Conservation (phyloP, 2,888 invertebrate genomes). For the Prosopocoilus inquinatus region DNA sequence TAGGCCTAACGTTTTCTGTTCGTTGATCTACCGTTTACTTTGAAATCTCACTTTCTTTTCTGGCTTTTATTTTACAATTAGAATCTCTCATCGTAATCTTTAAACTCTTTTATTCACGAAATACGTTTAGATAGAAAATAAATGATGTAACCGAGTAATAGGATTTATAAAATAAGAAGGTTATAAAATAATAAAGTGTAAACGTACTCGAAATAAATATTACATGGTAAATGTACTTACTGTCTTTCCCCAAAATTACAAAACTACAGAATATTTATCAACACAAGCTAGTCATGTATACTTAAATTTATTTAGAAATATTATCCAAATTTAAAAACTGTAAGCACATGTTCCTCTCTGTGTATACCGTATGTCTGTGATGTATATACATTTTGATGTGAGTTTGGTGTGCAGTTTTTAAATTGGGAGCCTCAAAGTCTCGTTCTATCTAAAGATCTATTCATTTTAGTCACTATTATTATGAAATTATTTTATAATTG, state of each 20-base stretch:
- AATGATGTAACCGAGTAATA: background rate
- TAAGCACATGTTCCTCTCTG: constrained; percentile 2
- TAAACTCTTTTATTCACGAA: background rate
- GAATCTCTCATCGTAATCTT: no score
- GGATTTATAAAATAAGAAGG: background rate
- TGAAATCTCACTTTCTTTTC: no score
- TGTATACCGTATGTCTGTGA: background rate
- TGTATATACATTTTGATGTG: background rate
- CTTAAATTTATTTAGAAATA: constrained; percentile 19
- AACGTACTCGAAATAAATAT: background rate
- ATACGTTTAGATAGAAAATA: constrained; percentile 1
- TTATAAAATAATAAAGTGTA: constrained; percentile 4
- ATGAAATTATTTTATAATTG: background rate
- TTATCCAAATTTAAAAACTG: constrained; percentile 3
- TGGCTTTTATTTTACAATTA: no score
- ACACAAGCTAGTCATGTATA: constrained; percentile 19
- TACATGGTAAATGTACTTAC: constrained; percentile 2
- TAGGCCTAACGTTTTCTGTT: no score
- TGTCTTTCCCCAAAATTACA: constrained; percentile 1
- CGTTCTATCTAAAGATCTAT: background rate
- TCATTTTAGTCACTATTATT: background rate
- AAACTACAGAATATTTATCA: background rate
- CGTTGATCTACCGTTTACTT: no score
- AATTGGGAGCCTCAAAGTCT: background rate
- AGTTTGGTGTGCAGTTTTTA: constrained; percentile 2